Evolutionary conservation across 2,113 vertebrate species (phyloP), one percentile per base, ranked within the genome.

Genomic region (Struthio camelus): DNA sequence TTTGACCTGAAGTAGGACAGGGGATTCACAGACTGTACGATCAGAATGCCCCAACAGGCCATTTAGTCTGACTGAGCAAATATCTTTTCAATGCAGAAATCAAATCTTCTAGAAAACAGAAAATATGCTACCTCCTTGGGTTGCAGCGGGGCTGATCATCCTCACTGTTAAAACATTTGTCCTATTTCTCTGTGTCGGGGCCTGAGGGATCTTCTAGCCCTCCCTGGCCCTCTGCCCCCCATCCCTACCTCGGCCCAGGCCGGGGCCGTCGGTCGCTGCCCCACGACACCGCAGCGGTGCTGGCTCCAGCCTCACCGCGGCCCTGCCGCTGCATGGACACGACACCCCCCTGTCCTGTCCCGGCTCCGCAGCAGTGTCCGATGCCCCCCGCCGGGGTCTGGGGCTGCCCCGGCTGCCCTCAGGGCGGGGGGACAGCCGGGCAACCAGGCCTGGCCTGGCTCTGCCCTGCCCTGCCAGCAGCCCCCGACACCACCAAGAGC

Each of bases 341-440:
- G 17, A 9, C 17, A 4, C 46, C 46, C 18, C 18, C n/a, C n/a
- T n/a, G n/a, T n/a, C n/a, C n/a, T n/a, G n/a, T n/a, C n/a, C n/a
- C n/a, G n/a, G n/a, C n/a, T n/a, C n/a, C n/a, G n/a, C n/a, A n/a
- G n/a, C n/a, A n/a, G n/a, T n/a, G n/a, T n/a, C n/a, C n/a, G n/a
- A n/a, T n/a, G n/a, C n/a, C n/a, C n/a, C n/a, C n/a, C n/a, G n/a
- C n/a, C n/a, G n/a, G 0, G 13, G 14, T 3, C 38, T 22, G 17
- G 18, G 38, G 15, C 6, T 73, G 22, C 3, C 10, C 7, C 0
- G 1, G 16, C 7, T 69, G 15, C 22, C 64, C 25, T 53, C 38
- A 20, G 7, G 4, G 15, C 30, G 46, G 5, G 23, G 27, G 34
- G 14, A 36, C 0, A 2, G 17, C 13, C 42, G 44, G 36, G 22